Conservation (phyloP, 1,140 invertebrate species). For the Varroa destructor region DNA sequence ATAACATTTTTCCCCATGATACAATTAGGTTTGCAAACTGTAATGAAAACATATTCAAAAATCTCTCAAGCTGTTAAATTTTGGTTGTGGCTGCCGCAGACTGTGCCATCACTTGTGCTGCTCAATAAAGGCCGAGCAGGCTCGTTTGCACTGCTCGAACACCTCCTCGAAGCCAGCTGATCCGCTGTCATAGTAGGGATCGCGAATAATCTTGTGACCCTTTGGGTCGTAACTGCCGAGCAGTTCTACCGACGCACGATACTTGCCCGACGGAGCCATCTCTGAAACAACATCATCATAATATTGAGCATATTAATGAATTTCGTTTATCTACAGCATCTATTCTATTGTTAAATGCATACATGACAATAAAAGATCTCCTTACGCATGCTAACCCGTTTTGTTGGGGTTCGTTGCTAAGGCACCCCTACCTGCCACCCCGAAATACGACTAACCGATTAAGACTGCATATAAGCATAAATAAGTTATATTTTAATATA, state of each 20-base stretch:
- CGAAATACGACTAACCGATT: background rate
- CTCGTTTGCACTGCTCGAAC: slow-evolving; percentile 40
- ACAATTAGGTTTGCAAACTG: no score
- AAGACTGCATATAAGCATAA: no score
- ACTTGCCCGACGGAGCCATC: slow-evolving; percentile 47
- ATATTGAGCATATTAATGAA: slow-evolving; percentile 19
- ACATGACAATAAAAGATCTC: background rate
- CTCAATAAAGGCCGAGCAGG: slow-evolving; percentile 40
- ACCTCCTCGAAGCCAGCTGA: slow-evolving; percentile 40
- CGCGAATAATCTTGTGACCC: slow-evolving; percentile 60
- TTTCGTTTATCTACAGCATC: background rate
- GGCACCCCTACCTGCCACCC: background rate
- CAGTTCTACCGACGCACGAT: slow-evolving; percentile 56
- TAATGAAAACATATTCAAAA: no score
- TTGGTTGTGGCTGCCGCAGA: slow-evolving; percentile 17
- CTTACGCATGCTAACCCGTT: background rate
- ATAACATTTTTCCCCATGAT: no score
- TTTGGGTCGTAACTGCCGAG: slow-evolving; percentile 67
- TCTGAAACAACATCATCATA: slow-evolving; percentile 46
- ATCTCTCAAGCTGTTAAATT: no score
- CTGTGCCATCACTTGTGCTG: slow-evolving; percentile 32
- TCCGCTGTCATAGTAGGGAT: slow-evolving; percentile 64
- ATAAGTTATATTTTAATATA: no score
- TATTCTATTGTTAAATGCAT: background rate
- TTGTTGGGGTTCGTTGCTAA: background rate